Evolutionary conservation across 1,140 invertebrate genomes (phyloP), one percentile per base, ranked within the genome.

Genomic region (Theocolax elegans): DNA sequence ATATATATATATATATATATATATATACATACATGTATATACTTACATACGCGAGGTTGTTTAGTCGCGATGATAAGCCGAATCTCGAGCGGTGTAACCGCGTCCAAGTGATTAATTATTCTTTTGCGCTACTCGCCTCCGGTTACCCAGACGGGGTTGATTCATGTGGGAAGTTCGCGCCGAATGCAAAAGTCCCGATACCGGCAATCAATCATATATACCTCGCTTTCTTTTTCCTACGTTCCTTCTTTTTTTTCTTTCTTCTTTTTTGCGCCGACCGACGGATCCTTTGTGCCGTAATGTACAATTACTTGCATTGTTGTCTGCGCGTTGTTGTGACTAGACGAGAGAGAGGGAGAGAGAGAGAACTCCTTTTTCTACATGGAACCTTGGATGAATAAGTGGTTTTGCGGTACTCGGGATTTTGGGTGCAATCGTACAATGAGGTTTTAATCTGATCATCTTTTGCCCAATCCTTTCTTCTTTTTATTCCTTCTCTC

Each of bases 241-340:
- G 53, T 56, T 38, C 38, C 21, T 9, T 29, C 53, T 38, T 3
- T n/a, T 9, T 25, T 15, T 35, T 38, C 13, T n/a, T 9, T 25
- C 10, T 35, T 27, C n/a, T 17, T 29, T 58, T 15, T 48, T 29
- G 1, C 19, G 3, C 17, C 25, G 31, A 23, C n/a, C n/a, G 19
- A 23, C 12, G 13, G 23, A 13, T 53, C 17, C 65, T 31, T 46
- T 31, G 27, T 38, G 54, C 3, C 31, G 19, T 25, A 38, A 68
- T 60, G 31, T 51, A 60, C 44, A 51, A 67, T 67, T 67, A 58
- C 27, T 27, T 10, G 53, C 53, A 67, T 67, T 58, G 65, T 48
- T 67, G 64, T 10, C 17, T 35, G 59, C n/a, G 31, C 10, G 31
- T 35, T 10, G 31, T 35, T 35, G n/a, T 38, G 9, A 35, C 29